Evolutionary conservation across 2,797 vertebrate genomes (phyloP), one percentile per base, ranked within the genome.

Genomic region (Sebastiscus tertius): DNA sequence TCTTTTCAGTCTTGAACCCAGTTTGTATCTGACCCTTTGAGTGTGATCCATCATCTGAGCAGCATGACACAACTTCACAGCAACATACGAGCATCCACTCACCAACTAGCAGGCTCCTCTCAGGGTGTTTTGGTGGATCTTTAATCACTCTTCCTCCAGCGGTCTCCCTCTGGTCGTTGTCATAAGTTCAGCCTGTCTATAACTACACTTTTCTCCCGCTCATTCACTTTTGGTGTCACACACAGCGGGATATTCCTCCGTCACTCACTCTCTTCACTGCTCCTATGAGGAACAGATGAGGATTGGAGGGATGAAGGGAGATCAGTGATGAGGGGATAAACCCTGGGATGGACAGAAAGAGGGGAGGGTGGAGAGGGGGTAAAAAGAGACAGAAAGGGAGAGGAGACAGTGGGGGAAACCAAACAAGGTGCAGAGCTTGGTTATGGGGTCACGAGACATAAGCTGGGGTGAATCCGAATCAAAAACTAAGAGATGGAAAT

Each of bases 301-400:
- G 94, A 96, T 95, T 96, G 93, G 86, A 95, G 94, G 93, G 94
- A 96, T 96, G 95, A 96, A 95, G 93, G 83, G 93, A 96, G 96
- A 96, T 96, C 95, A 96, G 94, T 83, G 93, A 95, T 95, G 94
- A 95, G 91, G 93, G 93, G 94, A 96, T 96, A 95, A 95, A 94
- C 86, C 88, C 91, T 87, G 81, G 90, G 88, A 96, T 93, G 94
- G 93, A 93, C 88, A 88, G 90, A 89, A 63, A 69, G 79, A 80
- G 85, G 63, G 82, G 81, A 52, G 77, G 29, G 36, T 54, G 33
- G 8, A 12, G 70, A 33, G 72, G 55, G 79, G 83, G 79, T 66
- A 66, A 84, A 61, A 79, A 79, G 72, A 71, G 84, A 87, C 69
- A 86, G 82, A 89, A 82, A 87, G 80, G 29, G 72, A 84, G 73